Conservation (phyloP, 2,888 invertebrate species). For the Lysandra bellargus region DNA sequence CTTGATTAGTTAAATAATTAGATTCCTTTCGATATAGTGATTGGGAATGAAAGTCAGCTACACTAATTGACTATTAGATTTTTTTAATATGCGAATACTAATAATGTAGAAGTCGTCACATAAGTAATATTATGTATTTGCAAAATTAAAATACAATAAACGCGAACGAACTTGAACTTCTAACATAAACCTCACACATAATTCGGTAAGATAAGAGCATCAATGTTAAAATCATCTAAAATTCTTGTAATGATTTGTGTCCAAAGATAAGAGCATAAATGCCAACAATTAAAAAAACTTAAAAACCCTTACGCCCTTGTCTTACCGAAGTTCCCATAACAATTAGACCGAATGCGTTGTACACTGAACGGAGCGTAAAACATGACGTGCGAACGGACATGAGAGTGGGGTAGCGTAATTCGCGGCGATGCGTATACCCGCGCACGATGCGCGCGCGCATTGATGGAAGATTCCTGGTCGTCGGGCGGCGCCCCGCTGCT, state of each 20-base stretch:
- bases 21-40: not conserved
- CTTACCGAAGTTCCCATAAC: too few relatives aligned
- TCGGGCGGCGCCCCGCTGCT: conserved; percentile 82
- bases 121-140: not conserved
- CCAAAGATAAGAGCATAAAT: too few relatives aligned
- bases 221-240: too few relatives aligned
- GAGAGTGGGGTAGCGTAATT: conserved; percentile 57
- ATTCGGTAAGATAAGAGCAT: too few relatives aligned
- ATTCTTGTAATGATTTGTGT: too few relatives aligned
- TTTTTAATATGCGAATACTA: too few relatives aligned
- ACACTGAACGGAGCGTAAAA: not conserved
- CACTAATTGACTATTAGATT: too few relatives aligned
- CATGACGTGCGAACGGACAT: conserved; percentile 60
- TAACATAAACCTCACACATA: not conserved
- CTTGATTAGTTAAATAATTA: not conserved
- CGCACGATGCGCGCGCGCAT: conserved; percentile 74
- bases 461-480: conserved; percentile 80
- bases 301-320: too few relatives aligned
- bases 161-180: not conserved
- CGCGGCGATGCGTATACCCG: conserved; percentile 66
- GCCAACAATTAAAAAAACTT: too few relatives aligned
- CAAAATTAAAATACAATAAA: not conserved
- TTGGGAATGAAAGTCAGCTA: too few relatives aligned
- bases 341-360: not conserved
- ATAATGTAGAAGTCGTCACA: too few relatives aligned